Percentiles rank a stretch among this genome's conserved stretches.
Conservation (phyloP, 2,797 vertebrate genomes). For the Protosalanx chinensis region DNA sequence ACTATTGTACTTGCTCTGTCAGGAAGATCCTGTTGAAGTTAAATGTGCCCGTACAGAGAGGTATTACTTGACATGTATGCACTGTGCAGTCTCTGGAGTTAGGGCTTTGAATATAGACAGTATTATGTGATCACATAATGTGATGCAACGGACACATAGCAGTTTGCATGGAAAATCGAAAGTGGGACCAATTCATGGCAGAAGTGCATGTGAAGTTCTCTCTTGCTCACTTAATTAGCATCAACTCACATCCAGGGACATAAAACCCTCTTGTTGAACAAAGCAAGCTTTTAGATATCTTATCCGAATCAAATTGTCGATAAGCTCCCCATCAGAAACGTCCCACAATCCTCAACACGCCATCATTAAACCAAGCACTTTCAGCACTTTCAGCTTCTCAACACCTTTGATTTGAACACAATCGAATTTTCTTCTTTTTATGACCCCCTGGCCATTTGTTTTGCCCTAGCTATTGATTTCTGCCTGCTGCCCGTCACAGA, state of each 20-base stretch:
- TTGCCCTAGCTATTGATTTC: slow-evolving; percentile 14
- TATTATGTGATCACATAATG: no score
- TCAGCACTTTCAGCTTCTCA: neutral
- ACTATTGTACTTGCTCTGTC: neutral
- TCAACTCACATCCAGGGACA: neutral
- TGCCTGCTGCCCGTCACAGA: neutral
- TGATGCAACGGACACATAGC: no score
- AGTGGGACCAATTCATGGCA: no score
- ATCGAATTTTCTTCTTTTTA: slow-evolving; percentile 35
- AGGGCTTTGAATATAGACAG: no score
- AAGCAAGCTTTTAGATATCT: slow-evolving; percentile 1
- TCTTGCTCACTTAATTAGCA: neutral
- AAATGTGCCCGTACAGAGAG: neutral
- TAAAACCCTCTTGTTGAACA: neutral
- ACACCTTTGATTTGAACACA: slow-evolving; percentile 27
- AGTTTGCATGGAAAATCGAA: no score
- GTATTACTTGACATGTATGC: no score
- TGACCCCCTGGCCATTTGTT: slow-evolving; percentile 18
- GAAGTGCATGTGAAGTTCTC: neutral
- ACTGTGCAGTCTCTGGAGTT: no score
- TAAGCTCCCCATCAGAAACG: neutral
- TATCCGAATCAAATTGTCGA: neutral
- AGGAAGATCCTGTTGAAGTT: neutral
- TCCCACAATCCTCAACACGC: neutral
- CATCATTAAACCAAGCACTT: slow-evolving; percentile 7